Percentiles rank a stretch among this genome's conserved stretches.
Evolutionary conservation across 2,888 invertebrate genomes (phyloP).

Genomic region (Lasioglossum vierecki): DNA sequence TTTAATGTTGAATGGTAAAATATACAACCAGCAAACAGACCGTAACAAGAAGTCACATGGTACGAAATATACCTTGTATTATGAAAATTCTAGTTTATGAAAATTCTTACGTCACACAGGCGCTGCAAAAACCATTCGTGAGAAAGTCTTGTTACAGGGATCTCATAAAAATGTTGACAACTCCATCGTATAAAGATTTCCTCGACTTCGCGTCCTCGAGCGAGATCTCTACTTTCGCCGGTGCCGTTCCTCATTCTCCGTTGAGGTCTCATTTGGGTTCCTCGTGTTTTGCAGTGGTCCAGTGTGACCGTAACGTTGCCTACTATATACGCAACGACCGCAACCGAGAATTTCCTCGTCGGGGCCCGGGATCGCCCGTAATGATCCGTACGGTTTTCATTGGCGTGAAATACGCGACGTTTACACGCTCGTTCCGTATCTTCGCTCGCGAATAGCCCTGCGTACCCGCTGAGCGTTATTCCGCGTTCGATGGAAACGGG

Average conservation of each 20-base stretch:
- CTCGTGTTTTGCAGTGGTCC: neutral
- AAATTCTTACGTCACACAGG: neutral
- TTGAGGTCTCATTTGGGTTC: constrained; percentile 27
- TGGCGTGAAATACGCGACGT: constrained; percentile 74
- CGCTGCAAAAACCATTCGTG: neutral
- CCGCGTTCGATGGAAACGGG: constrained; percentile 57
- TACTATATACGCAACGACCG: constrained; percentile 55
- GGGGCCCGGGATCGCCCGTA: constrained; percentile 69
- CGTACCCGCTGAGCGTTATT: constrained; percentile 59
- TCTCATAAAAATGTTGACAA: neutral
- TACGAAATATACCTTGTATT: neutral
- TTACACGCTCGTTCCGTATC: constrained; percentile 70
- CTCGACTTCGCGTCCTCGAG: neutral
- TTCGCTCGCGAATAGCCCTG: constrained; percentile 51
- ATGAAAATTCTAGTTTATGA: neutral
- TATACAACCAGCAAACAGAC: neutral
- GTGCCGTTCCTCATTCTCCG: neutral
- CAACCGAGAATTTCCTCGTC: constrained; percentile 70
- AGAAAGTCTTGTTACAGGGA: neutral
- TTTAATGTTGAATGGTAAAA: neutral
- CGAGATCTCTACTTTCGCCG: neutral
- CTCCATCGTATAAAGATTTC: neutral
- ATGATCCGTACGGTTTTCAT: constrained; percentile 75
- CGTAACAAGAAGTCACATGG: neutral
- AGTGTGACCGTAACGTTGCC: constrained; percentile 37